Evolutionary conservation across 2,113 vertebrate species (phyloP), one percentile per base, ranked within the genome.

Genomic region (Lontra canadensis): DNA sequence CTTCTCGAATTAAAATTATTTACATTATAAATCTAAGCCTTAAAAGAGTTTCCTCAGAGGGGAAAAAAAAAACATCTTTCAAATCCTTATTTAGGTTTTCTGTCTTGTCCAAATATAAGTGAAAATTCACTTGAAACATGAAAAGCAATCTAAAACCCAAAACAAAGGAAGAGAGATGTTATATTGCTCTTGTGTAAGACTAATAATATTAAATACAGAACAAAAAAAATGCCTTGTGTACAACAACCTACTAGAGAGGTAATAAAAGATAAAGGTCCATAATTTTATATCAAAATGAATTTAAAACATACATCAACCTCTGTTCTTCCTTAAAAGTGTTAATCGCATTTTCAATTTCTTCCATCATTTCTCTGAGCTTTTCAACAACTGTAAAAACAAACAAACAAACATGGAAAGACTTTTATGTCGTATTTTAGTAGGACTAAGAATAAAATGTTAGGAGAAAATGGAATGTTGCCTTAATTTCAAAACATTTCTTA

Each of bases 341-440:
- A 90, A 99, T 99, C 80, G 99, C 98, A 94, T 98, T 99, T 99
- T 99, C 99, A 98, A 99, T 98, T 98, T 99, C 99, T 95, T 99
- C 99, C 99, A 99, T 99, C 97, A 99, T 99, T 98, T 99, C 99
- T 98, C 99, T 99, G 47, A 99, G 98, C 97, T 98, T 99, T 96
- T 99, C 99, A 97, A 99, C 98, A 98, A 99, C 99, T 99, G 49
- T 84, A 98, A 98, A 90, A 52, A 52, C 49, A 52, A 52, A 23
- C 76, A 61, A 65, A 65, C 63, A 9, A 93, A 79, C 4, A 92
- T 4, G 9, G 36, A 96, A 49, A 57, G 36, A 6, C 0, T 71
- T 10, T 95, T 26, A 84, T 31, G 17, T 34, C 67, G n/a, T 21
- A 96, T 80, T 90, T 95, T 18, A 94, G 17, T 57, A 82, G 57